Evolutionary conservation across 2,797 vertebrate genomes (phyloP).

Genomic region (Leptoclinus maculatus): DNA sequence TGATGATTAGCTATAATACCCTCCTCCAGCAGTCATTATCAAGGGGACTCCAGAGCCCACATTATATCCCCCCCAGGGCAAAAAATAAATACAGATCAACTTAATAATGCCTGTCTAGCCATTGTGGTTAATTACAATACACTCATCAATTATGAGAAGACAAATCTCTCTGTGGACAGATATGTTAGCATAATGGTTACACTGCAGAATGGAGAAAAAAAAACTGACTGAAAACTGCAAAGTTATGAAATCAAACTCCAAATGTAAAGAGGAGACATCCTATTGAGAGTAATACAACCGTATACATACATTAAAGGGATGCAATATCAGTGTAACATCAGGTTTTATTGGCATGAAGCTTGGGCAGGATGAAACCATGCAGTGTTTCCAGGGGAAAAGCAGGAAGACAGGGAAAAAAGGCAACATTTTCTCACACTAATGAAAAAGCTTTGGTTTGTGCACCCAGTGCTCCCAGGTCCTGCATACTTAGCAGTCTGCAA

Average conservation of each 20-base stretch:
- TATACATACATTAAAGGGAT: background rate
- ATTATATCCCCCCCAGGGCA: slow-evolving; percentile 67
- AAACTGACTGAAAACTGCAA: slow-evolving; percentile 30
- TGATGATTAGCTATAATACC: slow-evolving; percentile 84
- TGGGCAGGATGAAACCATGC: background rate
- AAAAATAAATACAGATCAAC: slow-evolving; percentile 79
- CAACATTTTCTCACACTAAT: slow-evolving; percentile 40
- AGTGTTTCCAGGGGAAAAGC: background rate
- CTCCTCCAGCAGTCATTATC: slow-evolving; percentile 79
- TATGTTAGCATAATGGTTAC: slow-evolving; percentile 44
- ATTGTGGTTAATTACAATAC: slow-evolving; percentile 78
- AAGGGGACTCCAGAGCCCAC: slow-evolving; percentile 69
- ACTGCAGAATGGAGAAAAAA: slow-evolving; percentile 43
- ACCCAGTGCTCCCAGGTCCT: slow-evolving; percentile 31
- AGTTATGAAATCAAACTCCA: background rate
- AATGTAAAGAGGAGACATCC: background rate
- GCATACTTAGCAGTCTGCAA: slow-evolving; percentile 58
- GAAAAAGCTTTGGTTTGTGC: slow-evolving; percentile 42
- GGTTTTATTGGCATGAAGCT: background rate
- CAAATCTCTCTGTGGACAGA: slow-evolving; percentile 67
- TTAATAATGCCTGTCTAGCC: slow-evolving; percentile 74
- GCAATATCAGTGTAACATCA: background rate
- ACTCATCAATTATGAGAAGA: slow-evolving; percentile 72
- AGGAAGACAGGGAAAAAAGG: slow-evolving; percentile 12
- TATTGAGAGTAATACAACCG: background rate